A percentile compares a stretch with the other conserved stretches of the same genome.
These are phyloP conservation scores for Epinotia demarniana DNA, from an alignment of 2,888 invertebrate species.

Conservation along the genomic window DNA sequence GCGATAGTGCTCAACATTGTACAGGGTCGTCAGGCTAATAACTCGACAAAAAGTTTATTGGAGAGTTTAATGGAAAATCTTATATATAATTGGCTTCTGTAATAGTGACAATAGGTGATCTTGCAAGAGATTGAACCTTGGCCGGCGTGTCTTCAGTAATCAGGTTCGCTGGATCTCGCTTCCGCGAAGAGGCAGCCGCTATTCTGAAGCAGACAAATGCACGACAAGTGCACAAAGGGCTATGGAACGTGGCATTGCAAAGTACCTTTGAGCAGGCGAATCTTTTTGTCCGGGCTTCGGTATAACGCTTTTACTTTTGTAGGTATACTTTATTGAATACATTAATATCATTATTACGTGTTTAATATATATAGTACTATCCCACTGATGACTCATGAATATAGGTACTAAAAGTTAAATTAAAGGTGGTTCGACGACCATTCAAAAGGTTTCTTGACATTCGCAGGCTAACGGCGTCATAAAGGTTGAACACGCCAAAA, in stretches of 20 bases:
- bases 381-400: no score
- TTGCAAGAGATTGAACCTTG: conserved; percentile 69
- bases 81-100: conserved; percentile 52
- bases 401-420: no score
- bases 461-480: no score
- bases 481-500: no score
- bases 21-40: conserved; percentile 35
- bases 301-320: conserved; percentile 9
- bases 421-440: no score
- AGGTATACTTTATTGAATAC: neutral
- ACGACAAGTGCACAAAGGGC: conserved; percentile 74
- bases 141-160: conserved; percentile 69
- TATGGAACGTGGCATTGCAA: conserved; percentile 68
- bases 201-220: conserved; percentile 70
- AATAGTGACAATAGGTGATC: conserved; percentile 69
- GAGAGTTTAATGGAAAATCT: conserved; percentile 44
- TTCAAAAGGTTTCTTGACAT: no score
- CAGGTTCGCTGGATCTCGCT: conserved; percentile 66
- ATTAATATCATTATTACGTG: neutral
- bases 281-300: conserved; percentile 46
- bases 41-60: conserved; percentile 30
- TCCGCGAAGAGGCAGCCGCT: conserved; percentile 68
- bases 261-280: conserved; percentile 64
- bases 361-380: neutral
- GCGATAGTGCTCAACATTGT: conserved; percentile 22